These are phyloP conservation scores for Calyptomena viridis DNA, from an alignment of 2,113 vertebrate genomes.

Conservation along the genomic window DNA sequence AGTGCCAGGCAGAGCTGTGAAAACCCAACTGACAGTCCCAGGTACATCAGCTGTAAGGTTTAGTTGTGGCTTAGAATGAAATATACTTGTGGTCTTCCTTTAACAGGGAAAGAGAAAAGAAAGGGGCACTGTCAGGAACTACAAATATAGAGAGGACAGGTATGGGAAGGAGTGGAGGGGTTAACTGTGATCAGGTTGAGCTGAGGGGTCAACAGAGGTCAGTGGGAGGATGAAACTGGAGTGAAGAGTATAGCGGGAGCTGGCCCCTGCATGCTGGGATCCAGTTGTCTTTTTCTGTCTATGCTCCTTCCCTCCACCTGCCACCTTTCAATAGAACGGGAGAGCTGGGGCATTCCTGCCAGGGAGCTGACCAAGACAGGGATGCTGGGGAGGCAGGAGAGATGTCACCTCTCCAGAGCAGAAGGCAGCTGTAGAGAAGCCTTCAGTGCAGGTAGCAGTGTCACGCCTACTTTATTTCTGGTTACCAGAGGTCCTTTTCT, in stretches of 20 bases:
- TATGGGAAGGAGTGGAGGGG: neutral
- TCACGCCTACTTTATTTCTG: fast-evolving
- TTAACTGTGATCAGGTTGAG: neutral
- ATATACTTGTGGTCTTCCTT: neutral
- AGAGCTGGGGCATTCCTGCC: neutral
- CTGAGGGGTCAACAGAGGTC: neutral
- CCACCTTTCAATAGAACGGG: neutral
- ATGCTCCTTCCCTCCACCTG: neutral
- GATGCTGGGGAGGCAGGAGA: neutral
- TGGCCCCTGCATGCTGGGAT: neutral
- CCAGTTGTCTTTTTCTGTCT: neutral
- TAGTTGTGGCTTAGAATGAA: neutral
- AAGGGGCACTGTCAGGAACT: neutral
- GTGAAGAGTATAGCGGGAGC: neutral
- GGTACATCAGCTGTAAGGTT: neutral
- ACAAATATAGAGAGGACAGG: neutral
- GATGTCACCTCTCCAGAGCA: neutral
- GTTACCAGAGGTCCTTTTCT: neutral
- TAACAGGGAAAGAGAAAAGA: neutral
- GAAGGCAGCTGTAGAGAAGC: neutral
- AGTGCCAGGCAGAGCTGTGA: neutral
- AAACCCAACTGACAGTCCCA: neutral
- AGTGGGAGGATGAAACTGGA: neutral
- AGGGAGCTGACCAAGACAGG: neutral
- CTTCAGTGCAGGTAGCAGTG: neutral